These are phyloP conservation scores for Amiota minor DNA, from an alignment of 2,888 invertebrate species.

Conservation along the genomic window DNA sequence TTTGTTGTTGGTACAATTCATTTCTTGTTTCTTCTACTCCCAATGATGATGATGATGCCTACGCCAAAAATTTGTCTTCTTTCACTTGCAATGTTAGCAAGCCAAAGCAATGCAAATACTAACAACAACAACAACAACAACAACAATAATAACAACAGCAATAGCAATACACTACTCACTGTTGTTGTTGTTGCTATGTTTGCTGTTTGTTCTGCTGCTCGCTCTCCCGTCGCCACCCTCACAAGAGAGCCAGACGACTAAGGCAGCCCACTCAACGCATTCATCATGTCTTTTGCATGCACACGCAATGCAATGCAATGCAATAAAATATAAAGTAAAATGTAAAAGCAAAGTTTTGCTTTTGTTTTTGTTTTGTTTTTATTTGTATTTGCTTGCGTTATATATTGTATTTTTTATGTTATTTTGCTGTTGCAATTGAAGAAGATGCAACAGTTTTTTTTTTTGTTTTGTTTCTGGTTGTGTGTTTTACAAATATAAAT, in stretches of 20 bases:
- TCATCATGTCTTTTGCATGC: too few relatives aligned
- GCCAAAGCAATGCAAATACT: conserved; percentile 6
- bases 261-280: too few relatives aligned
- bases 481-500: too few relatives aligned
- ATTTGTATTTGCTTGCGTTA: neutral
- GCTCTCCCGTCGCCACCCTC: too few relatives aligned
- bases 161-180: neutral
- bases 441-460: neutral
- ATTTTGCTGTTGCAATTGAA: neutral
- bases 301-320: too few relatives aligned
- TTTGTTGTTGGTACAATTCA: conserved; percentile 17
- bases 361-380: too few relatives aligned
- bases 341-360: too few relatives aligned
- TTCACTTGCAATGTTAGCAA: conserved; percentile 19
- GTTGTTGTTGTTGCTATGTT: conserved; percentile 2
- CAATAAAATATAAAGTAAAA: too few relatives aligned
- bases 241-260: too few relatives aligned
- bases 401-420: conserved; percentile 9
- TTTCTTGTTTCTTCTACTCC: conserved; percentile 21
- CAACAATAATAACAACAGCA: too few relatives aligned
- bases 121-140: too few relatives aligned
- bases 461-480: neutral
- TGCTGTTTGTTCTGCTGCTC: too few relatives aligned
- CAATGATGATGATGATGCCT: conserved; percentile 20
- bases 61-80: conserved; percentile 34